These are phyloP conservation scores for Xyliphius kryptos DNA, from an alignment of 2,113 vertebrate genomes.

Conservation along the genomic window DNA sequence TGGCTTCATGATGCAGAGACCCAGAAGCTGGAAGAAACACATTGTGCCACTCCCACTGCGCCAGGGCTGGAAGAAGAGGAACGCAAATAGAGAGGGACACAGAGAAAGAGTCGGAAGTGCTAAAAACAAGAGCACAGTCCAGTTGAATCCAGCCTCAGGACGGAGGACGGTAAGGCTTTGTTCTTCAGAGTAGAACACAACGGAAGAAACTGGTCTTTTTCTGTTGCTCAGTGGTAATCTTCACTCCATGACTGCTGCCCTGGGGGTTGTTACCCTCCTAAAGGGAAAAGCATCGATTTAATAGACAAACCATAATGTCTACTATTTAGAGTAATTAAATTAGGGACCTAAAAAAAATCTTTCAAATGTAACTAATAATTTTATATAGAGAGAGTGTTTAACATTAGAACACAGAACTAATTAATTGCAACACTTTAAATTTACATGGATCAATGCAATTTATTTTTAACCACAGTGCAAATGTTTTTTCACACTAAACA, in stretches of 20 bases:
- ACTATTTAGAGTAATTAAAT: not conserved
- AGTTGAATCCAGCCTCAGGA: constrained; percentile 57
- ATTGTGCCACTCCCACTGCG: constrained; percentile 45
- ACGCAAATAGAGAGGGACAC: constrained; percentile 27
- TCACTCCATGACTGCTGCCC: constrained; percentile 85
- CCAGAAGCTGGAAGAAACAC: constrained; percentile 47
- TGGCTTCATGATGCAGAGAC: constrained; percentile 5
- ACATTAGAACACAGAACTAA: too few species aligned
- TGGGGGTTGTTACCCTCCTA: constrained; percentile 90
- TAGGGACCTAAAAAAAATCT: not conserved
- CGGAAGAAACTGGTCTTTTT: constrained; percentile 96
- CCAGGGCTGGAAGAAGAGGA: constrained; percentile 26
- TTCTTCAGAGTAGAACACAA: constrained; percentile 85
- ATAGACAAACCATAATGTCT: not conserved
- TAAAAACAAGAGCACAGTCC: constrained; percentile 74
- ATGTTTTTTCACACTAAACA: too few species aligned
- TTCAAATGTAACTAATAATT: too few species aligned
- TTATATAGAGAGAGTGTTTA: too few species aligned
- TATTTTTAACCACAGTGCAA: too few species aligned
- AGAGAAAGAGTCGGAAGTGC: constrained; percentile 50
- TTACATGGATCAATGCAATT: too few species aligned
- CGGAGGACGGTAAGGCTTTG: constrained; percentile 59
- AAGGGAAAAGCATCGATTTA: constrained; percentile 15
- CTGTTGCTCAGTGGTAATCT: constrained; percentile 87
- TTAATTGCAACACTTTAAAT: too few species aligned